phyloP scores from a whole-genome alignment of 2,797 vertebrate species.

The Enteromius argenteus region DNA sequence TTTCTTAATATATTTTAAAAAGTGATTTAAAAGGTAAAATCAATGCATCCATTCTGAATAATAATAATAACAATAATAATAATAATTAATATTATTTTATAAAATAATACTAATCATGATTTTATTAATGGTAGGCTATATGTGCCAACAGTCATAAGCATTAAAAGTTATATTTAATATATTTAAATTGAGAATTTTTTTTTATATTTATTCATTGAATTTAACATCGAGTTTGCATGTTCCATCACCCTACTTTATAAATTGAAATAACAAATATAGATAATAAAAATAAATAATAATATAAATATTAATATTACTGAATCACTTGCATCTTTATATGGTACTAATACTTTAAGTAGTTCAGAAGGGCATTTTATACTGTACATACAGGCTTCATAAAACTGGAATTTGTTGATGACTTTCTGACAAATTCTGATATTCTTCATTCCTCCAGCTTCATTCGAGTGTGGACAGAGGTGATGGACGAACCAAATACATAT shows the following conservation, averaged over 20 bases:
- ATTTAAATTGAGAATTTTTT: not conserved
- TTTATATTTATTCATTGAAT: not conserved
- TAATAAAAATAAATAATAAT: not conserved
- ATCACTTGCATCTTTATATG: not conserved
- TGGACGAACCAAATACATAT: conserved; percentile 87
- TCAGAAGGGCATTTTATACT: not conserved
- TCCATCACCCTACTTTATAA: not conserved
- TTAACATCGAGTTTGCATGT: not conserved
- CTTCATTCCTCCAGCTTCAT: conserved; percentile 76
- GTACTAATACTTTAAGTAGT: not conserved
- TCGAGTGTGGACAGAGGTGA: conserved; percentile 90
- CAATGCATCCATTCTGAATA: not conserved
- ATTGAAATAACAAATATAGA: not conserved
- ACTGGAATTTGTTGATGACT: not conserved
- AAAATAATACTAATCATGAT: not conserved
- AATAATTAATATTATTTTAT: not conserved
- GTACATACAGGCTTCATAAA: not conserved
- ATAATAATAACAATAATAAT: not conserved
- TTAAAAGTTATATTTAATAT: not conserved
- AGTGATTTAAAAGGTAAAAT: no score
- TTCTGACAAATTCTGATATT: not conserved
- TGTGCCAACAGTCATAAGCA: not conserved
- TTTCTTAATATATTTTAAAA: no score
- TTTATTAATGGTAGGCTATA: not conserved
- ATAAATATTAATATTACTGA: not conserved